Evolutionary conservation across 2,113 vertebrate species (phyloP), one percentile per base, ranked within the genome.

Genomic region (Myotis brandtii): DNA sequence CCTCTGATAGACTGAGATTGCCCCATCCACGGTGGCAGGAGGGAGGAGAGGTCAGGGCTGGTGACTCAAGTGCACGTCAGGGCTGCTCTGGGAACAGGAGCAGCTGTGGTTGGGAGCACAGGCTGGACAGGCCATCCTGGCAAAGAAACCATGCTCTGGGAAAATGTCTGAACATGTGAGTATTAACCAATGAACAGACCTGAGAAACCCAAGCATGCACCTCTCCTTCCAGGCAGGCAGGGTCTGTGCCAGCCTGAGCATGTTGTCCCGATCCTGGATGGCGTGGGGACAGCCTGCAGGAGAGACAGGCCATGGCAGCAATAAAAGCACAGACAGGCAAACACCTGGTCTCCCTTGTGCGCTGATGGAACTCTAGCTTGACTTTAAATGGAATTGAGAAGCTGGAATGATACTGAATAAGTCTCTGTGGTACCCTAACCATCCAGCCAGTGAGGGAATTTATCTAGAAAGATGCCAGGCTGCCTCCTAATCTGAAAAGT

Each of bases 241-340:
- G n/a, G 5, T 11, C 76, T 37, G 4, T 30, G 70, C 76, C 82
- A 30, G 25, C 8, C 43, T 10, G 0, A 11, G 2, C 14, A 0
- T 54, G 25, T 12, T 27, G 9, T 20, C 86, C 34, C 2, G 3
- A 34, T 2, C 1, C 6, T 0, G 1, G 1, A 23, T 1, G 1
- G 8, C 37, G 17, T 1, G 30, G 2, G 3, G 32, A 23, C 48
- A 43, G 69, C 73, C 48, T 46, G 10, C 30, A 48, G 9, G 11
- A 37, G 48, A 50, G 46, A 30, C 5, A 9, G 14, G 21, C 16
- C 9, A 34, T 0, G 20, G 11, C 25, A 73, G 20, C 25, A 59
- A 1, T 17, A 66, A 34, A 1, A 54, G 21, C 18, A 20, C 10
- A 37, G 20, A 17, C 21, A 48, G 37, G 54, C 64, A n/a, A 83